Evolutionary conservation across 2,113 vertebrate genomes (phyloP), one percentile per base, ranked within the genome.

Genomic region (Neomonachus schauinslandi): DNA sequence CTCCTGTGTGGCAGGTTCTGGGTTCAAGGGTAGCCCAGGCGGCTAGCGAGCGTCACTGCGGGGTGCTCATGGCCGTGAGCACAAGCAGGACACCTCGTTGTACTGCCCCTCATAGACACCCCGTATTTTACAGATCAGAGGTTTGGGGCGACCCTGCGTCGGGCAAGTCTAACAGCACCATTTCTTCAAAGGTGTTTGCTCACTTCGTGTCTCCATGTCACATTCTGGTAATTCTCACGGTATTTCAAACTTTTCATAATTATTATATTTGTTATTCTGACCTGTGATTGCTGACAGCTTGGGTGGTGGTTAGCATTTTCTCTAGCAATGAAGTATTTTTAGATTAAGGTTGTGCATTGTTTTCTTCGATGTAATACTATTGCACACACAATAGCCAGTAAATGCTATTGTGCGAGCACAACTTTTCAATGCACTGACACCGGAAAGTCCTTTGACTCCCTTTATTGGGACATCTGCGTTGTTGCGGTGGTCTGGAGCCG

Each of bases 391-490:
- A 3, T 12, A 12, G 69, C 5, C 71, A 9, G 57, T 21, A 24
- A 2, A 24, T 12, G 5, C 36, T 13, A 7, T 26, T 42, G 22
- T 28, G 13, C 3, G 39, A 74, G 72, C 39, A 26, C 24, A 4
- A 15, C 39, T 14, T 26, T 42, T 3, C 6, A 15, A 12, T 7
- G 13, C 72, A 15, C 22, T 26, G 39, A 8, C 18, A 3, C 39
- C 3, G 4, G 67, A 1, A 74, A 1, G 22, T 26, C 2, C 0
- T 39, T 26, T 26, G 39, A 46, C 39, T 46, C 1, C 11, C 71
- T 46, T 46, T 7, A 6, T 46, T 4, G 71, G 3, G 22, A 26
- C 6, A 1, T 26, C 39, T 14, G 39, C 22, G 26, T 22, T 26
- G 5, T 7, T 14, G 36, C 5, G 22, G 71, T 1, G 12, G 65